Conservation (phyloP, 2,888 invertebrate species). For the Nomada ferruginata region DNA sequence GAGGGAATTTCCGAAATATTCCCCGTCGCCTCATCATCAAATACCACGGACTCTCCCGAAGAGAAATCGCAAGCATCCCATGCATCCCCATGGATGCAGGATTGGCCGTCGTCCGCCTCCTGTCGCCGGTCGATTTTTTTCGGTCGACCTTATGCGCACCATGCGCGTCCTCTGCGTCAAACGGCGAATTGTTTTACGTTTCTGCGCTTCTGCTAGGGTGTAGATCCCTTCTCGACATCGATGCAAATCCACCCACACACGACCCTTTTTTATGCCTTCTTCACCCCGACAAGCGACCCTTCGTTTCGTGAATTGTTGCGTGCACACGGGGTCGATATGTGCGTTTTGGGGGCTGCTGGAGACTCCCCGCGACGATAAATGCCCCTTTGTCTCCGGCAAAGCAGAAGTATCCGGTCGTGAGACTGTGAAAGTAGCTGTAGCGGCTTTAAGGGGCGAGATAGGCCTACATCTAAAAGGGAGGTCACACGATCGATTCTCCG, state of each 20-base stretch:
- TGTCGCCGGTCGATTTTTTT: conserved; percentile 43
- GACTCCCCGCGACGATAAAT: conserved; percentile 70
- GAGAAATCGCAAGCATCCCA: conserved; percentile 21
- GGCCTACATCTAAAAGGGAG: too few species aligned
- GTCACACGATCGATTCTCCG: neutral
- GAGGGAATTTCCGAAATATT: conserved; percentile 44
- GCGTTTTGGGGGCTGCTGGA: conserved; percentile 47
- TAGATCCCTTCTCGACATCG: conserved; percentile 57
- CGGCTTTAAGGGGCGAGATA: neutral
- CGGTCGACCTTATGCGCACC: conserved; percentile 36
- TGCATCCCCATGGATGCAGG: conserved; percentile 12
- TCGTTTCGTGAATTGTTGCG: conserved; percentile 56
- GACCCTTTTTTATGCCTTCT: conserved; percentile 46
- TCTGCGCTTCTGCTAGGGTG: conserved; percentile 43
- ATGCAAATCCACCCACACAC: conserved; percentile 67
- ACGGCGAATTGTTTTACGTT: conserved; percentile 58
- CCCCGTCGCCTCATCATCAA: neutral
- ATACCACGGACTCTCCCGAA: conserved; percentile 4
- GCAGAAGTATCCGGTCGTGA: conserved; percentile 18
- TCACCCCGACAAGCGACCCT: conserved; percentile 40
- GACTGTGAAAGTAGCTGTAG: neutral
- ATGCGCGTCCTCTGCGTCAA: conserved; percentile 42
- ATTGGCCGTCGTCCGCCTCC: conserved; percentile 4
- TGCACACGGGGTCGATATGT: conserved; percentile 55
- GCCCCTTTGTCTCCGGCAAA: conserved; percentile 68